Evolutionary conservation across 2,113 vertebrate species (phyloP).

Genomic region (Aptenodytes patagonicus): DNA sequence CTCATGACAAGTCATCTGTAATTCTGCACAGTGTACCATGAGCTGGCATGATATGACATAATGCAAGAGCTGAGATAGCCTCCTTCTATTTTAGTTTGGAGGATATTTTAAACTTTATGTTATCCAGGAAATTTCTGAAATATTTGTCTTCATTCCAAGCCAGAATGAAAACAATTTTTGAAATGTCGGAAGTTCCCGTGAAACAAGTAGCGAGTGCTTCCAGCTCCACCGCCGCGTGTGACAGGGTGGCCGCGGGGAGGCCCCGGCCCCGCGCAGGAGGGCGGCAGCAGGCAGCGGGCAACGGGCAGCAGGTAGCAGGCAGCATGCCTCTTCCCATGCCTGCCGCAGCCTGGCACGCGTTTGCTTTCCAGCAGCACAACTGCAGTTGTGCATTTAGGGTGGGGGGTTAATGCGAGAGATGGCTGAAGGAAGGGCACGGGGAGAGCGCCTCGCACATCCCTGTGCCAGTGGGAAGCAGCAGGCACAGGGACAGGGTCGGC

Average conservation of each 20-base stretch:
- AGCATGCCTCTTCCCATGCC: background rate
- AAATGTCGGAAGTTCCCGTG: conserved; percentile 42
- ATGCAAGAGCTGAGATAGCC: conserved; percentile 18
- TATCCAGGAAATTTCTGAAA: conserved; percentile 64
- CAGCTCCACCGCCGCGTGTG: background rate
- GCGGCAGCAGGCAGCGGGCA: background rate
- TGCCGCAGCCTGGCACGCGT: rapidly evolving
- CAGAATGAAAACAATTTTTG: conserved; percentile 46
- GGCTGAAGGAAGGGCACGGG: background rate
- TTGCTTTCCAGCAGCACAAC: background rate
- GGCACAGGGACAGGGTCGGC: background rate
- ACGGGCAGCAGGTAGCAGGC: background rate
- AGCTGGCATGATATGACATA: conserved; percentile 46
- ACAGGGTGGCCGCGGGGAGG: background rate
- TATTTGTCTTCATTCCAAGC: conserved; percentile 53
- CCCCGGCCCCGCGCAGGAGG: background rate
- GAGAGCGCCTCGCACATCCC: rapidly evolving
- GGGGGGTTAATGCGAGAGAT: rapidly evolving
- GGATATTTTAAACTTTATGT: conserved; percentile 47
- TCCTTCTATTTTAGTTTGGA: background rate
- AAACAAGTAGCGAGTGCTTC: conserved; percentile 9
- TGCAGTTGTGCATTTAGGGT: rapidly evolving
- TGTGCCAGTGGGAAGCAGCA: background rate
- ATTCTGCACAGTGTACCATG: background rate
- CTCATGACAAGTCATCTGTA: background rate